Evolutionary conservation across 2,888 invertebrate species (phyloP).

Genomic region (Cybosia mesomella): DNA sequence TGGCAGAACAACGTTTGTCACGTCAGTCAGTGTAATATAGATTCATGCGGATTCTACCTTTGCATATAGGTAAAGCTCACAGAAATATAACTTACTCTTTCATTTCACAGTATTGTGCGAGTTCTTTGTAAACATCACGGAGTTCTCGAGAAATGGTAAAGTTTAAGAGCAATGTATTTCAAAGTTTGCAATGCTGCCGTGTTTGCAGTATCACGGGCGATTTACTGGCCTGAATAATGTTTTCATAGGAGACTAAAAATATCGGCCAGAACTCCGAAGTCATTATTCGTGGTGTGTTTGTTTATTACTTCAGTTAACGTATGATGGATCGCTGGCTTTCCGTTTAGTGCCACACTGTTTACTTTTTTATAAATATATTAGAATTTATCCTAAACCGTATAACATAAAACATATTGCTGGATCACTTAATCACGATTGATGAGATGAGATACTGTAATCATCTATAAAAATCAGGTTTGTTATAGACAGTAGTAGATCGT

Average conservation of each 20-base stretch:
- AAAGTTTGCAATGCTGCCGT: constrained; percentile 14
- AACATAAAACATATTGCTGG: constrained; percentile 16
- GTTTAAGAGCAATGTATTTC: constrained; percentile 26
- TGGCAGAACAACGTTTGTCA: neutral
- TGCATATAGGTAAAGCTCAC: neutral
- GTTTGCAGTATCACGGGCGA: constrained; percentile 17
- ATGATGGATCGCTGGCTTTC: constrained; percentile 52
- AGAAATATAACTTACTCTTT: constrained; percentile 8
- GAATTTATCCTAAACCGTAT: constrained; percentile 14
- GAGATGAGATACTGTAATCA: neutral
- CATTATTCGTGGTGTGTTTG: constrained; percentile 49
- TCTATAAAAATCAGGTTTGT: neutral
- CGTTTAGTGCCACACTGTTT: constrained; percentile 40
- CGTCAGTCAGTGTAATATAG: neutral
- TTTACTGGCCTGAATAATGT: constrained; percentile 25
- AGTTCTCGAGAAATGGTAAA: constrained; percentile 16
- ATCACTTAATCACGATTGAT: neutral
- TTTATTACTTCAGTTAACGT: constrained; percentile 50
- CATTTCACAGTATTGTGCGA: constrained; percentile 15
- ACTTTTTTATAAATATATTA: constrained; percentile 40
- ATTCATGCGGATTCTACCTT: neutral
- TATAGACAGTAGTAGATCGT: neutral
- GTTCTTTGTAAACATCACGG: constrained; percentile 3
- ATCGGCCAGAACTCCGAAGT: constrained; percentile 28
- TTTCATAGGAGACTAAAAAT: constrained; percentile 41